Base-by-base conservation (phyloP, 2,113 vertebrate species). In the Micromys minutus region DNA sequence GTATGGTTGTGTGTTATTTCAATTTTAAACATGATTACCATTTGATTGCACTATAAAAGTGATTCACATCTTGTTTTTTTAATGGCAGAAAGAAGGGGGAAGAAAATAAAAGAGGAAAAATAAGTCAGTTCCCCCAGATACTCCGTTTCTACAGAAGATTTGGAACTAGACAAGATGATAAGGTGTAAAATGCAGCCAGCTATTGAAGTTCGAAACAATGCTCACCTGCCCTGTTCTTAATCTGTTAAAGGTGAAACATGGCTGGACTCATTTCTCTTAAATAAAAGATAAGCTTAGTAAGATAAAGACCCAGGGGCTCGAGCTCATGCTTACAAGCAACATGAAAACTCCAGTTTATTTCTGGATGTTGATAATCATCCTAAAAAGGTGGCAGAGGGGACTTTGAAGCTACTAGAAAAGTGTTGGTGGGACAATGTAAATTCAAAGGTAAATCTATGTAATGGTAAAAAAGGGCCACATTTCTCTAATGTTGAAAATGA, bases 211-310 rank as follows among this genome's bases (percentile, higher is more conserved):
- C 39, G 65, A 85, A 80, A 57, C 71, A 74, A 3, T 26, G 34
- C 16, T 90, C 45, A 21, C 45, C 13, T 29, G 89, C 36, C 29
- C 45, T 86, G 71, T 65, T 11, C 69, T 86, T 90, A 81, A 90
- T 71, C 59, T 67, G 71, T 65, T 93, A 84, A 80, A 92, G 47
- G 21, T 39, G 42, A 67, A 75, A 87, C 47, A 85, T 76, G 42
- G 55, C 57, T 72, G 85, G 39, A 71, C 61, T 52, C 79, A 7
- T 87, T 85, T 79, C 72, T 93, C 39, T 77, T 89, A 80, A 93
- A 83, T 61, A 72, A 96, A 97, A 26, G 63, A 89, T 59, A 95
- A 69, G 67, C 69, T 79, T n/a, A 31, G 79, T 80, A 92, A 95
- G 74, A 95, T 36, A 65, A 90, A 90, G 31, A n/a, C 88, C 7